These are phyloP conservation scores for Mus caroli DNA, from an alignment of 2,797 vertebrate species.

Conservation along the genomic window DNA sequence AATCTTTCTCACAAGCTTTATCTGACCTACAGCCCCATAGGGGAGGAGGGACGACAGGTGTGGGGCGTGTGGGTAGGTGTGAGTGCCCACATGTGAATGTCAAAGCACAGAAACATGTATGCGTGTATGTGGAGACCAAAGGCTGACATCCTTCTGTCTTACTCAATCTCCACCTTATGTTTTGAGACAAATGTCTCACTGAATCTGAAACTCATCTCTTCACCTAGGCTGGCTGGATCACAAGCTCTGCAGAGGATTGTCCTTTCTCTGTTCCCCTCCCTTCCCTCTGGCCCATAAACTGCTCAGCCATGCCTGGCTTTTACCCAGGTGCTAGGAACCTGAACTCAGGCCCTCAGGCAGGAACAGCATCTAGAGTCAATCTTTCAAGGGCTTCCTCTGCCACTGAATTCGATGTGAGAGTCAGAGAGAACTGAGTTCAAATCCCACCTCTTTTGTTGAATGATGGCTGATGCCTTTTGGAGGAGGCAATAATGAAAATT, in stretches of 20 bases:
- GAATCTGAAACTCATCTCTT: background rate
- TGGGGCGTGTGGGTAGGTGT: background rate
- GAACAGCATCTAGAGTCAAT: background rate
- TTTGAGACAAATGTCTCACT: background rate
- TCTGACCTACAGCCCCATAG: background rate
- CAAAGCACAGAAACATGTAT: background rate
- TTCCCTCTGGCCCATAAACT: rapidly evolving
- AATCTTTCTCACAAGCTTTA: background rate
- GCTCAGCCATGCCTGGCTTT: background rate
- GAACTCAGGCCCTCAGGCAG: background rate
- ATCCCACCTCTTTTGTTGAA: background rate
- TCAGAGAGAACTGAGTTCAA: background rate
- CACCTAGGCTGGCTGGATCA: background rate
- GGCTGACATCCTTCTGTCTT: background rate
- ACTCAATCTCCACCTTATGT: background rate
- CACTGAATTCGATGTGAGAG: background rate
- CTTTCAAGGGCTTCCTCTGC: background rate
- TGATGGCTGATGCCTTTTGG: background rate
- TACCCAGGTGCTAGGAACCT: background rate
- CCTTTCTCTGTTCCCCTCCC: background rate
- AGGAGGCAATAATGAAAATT: background rate
- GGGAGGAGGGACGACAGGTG: background rate
- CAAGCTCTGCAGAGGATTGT: background rate
- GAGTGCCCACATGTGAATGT: background rate
- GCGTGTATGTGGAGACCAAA: background rate